Evolutionary conservation across 2,888 invertebrate species (phyloP).

Genomic region (Matsumyia berberina): DNA sequence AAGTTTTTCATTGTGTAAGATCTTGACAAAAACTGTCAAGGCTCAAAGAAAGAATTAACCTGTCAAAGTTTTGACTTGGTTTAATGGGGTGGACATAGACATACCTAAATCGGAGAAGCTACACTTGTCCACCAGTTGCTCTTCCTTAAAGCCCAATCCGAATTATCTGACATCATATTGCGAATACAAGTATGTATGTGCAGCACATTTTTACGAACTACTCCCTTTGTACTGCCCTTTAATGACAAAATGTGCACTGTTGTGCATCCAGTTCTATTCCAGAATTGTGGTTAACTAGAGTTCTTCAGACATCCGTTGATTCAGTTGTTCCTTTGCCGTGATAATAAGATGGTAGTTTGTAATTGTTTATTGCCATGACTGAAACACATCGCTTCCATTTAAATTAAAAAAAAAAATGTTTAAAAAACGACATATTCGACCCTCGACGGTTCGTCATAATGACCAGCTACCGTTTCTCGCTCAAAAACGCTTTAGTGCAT

Average conservation of each 20-base stretch:
- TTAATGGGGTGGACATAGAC: too few relatives aligned
- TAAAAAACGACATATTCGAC: conserved; percentile 58
- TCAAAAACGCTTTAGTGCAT: conserved; percentile 81
- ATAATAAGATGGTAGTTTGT: conserved; percentile 39
- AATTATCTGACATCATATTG: too few relatives aligned
- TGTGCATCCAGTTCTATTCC: conserved; percentile 32
- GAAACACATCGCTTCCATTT: conserved; percentile 3
- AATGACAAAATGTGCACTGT: conserved; percentile 28
- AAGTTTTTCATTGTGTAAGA: too few relatives aligned
- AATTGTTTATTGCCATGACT: conserved; percentile 44
- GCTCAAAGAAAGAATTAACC: too few relatives aligned
- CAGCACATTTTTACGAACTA: conserved; percentile 51
- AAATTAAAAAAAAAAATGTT: conserved; percentile 42
- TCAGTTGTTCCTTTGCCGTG: conserved; percentile 53
- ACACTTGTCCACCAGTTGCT: too few relatives aligned
- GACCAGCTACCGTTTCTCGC: conserved; percentile 82
- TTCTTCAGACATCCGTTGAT: conserved; percentile 46
- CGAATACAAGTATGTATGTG: background rate
- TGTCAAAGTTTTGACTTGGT: too few relatives aligned
- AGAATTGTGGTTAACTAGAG: conserved; percentile 38
- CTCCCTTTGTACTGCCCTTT: conserved; percentile 16
- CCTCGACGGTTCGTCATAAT: conserved; percentile 68
- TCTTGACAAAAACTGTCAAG: too few relatives aligned
- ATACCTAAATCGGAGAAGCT: too few relatives aligned
- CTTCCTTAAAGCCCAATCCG: too few relatives aligned